Conservation (phyloP, 1,140 invertebrate genomes). For the Physella acuta region DNA sequence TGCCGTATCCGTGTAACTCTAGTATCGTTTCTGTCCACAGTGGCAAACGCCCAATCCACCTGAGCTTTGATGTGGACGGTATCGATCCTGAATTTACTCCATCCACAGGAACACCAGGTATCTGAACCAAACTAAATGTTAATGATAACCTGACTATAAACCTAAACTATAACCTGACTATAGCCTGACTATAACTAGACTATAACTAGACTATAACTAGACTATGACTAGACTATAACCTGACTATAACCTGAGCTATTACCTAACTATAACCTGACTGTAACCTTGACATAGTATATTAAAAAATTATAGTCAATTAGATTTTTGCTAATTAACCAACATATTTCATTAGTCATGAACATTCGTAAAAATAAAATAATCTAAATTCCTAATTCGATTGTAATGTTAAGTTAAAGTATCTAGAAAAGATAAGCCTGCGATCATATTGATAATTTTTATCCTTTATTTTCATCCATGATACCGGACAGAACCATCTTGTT, state of each 20-base stretch:
- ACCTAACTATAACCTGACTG: background rate
- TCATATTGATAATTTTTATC: background rate
- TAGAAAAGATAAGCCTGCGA: background rate
- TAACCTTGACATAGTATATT: background rate
- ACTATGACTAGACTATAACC: too few species aligned
- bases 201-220: too few species aligned
- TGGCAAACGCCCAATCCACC: slow-evolving; percentile 74
- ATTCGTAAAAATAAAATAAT: too few species aligned
- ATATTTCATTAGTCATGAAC: too few species aligned
- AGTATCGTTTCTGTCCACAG: slow-evolving; percentile 49
- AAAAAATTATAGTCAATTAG: background rate
- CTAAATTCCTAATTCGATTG: too few species aligned
- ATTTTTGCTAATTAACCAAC: background rate
- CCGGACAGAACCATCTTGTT: background rate
- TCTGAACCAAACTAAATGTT: background rate
- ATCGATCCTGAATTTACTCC: slow-evolving; percentile 82
- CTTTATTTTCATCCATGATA: background rate
- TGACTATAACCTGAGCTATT: background rate
- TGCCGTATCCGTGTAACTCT: too few species aligned
- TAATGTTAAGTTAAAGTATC: too few species aligned
- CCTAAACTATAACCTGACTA: background rate
- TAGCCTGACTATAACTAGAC: background rate
- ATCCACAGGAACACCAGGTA: slow-evolving; percentile 78
- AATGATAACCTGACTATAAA: background rate
- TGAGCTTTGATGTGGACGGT: slow-evolving; percentile 92